These are phyloP conservation scores for Chromoteleia sp. DNA, from an alignment of 2,888 invertebrate species.

Conservation along the genomic window DNA sequence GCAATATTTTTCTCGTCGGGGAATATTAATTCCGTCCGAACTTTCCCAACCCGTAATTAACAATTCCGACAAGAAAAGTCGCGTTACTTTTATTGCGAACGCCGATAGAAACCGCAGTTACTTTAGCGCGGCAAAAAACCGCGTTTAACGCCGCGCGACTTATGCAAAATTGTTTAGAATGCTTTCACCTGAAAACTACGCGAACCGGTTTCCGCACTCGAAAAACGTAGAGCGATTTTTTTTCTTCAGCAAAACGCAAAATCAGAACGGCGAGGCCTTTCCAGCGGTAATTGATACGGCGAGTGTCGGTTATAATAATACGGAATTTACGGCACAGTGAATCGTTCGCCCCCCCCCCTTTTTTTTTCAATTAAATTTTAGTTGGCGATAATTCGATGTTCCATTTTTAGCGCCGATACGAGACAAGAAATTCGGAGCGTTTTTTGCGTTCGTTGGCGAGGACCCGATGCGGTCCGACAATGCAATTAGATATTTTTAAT, in stretches of 20 bases:
- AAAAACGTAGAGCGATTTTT: slow-evolving; percentile 43
- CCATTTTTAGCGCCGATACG: slow-evolving; percentile 1
- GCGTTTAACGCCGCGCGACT: slow-evolving; percentile 18
- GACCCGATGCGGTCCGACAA: too few relatives aligned
- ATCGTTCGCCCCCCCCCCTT: too few relatives aligned
- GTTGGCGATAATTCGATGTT: not conserved
- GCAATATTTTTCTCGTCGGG: slow-evolving; percentile 7
- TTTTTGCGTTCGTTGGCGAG: too few relatives aligned
- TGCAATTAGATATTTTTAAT: too few relatives aligned
- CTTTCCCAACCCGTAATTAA: slow-evolving; percentile 49
- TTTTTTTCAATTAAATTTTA: slow-evolving; percentile 9
- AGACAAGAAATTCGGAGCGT: not conserved
- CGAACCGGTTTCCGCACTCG: slow-evolving; percentile 52
- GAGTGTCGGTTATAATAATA: slow-evolving; percentile 3
- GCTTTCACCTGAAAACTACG: slow-evolving; percentile 58
- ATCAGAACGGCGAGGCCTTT: slow-evolving; percentile 35
- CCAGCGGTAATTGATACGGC: slow-evolving; percentile 2
- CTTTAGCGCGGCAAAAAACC: slow-evolving; percentile 15
- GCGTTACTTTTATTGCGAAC: slow-evolving; percentile 44
- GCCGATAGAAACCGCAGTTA: slow-evolving; percentile 31
- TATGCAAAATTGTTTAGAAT: slow-evolving; percentile 58
- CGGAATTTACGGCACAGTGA: not conserved
- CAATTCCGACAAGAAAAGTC: slow-evolving; percentile 40
- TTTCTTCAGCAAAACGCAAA: slow-evolving; percentile 37
- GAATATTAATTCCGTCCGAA: slow-evolving; percentile 21